Percentiles rank a stretch among this genome's conserved stretches.
phyloP scores from a whole-genome alignment of 1,140 invertebrate genomes.

The Drosophila melanica region DNA sequence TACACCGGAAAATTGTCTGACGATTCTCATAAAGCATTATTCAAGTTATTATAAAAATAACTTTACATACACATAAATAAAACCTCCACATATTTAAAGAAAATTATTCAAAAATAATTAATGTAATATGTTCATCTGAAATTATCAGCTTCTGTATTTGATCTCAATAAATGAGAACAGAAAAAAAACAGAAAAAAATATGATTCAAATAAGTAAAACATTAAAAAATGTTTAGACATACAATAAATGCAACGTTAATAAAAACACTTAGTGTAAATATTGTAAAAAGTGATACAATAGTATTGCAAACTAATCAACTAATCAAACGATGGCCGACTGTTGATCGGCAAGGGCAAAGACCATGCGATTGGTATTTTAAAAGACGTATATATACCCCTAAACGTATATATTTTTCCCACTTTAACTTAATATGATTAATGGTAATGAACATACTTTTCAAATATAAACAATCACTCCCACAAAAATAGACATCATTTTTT shows the following conservation, averaged over 20 bases:
- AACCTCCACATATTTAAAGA: constrained; percentile 43
- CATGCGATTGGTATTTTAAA: constrained; percentile 74
- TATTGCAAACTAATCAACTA: constrained; percentile 56
- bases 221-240: constrained; percentile 35
- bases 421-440: constrained; percentile 49
- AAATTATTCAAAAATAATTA: constrained; percentile 58
- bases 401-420: not conserved
- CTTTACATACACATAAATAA: constrained; percentile 51
- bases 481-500: constrained; percentile 40
- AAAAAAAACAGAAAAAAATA: constrained; percentile 24
- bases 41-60: constrained; percentile 65
- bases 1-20: constrained; percentile 38
- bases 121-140: constrained; percentile 64
- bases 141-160: constrained; percentile 75
- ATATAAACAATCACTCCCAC: constrained; percentile 7
- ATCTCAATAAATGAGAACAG: constrained; percentile 61
- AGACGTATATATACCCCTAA: constrained; percentile 49
- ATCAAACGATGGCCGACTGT: constrained; percentile 3
- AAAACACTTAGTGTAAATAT: constrained; percentile 80
- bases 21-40: constrained; percentile 60
- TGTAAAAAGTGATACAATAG: constrained; percentile 71
- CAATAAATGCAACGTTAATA: constrained; percentile 39
- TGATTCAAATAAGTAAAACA: constrained; percentile 33
- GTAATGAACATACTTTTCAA: constrained; percentile 36
- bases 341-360: constrained; percentile 16